A percentile compares a stretch with the other conserved stretches of the same genome.
Conservation (phyloP, 2,113 vertebrate genomes). For the Gobiocypris rarus region DNA sequence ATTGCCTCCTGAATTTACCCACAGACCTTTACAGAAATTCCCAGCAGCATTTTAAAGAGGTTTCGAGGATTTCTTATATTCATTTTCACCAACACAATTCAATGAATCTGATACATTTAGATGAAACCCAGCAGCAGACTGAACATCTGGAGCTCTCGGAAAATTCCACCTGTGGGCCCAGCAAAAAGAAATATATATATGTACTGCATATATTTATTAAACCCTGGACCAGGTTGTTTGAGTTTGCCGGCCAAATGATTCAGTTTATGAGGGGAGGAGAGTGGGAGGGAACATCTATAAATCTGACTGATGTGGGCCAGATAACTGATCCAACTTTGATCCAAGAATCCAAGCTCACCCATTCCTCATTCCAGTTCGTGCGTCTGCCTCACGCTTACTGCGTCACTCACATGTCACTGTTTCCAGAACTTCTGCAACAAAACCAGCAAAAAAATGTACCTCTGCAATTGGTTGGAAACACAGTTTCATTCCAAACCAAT, state of each 20-base stretch:
- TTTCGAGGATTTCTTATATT: neutral
- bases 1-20: neutral
- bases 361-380: neutral
- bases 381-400: neutral
- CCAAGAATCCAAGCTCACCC: neutral
- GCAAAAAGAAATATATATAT: neutral
- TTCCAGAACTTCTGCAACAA: neutral
- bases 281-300: conserved; percentile 20
- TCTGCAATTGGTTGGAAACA: conserved; percentile 1
- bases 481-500: neutral
- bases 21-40: neutral
- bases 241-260: neutral
- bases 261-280: neutral
- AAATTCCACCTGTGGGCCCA: neutral
- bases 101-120: neutral
- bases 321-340: neutral
- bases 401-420: neutral
- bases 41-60: neutral
- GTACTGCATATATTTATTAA: conserved; percentile 16
- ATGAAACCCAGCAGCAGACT: conserved; percentile 1
- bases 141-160: conserved; percentile 13
- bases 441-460: neutral
- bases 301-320: conserved; percentile 20
- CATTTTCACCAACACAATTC: neutral
- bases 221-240: neutral